phyloP scores from a whole-genome alignment of 2,113 vertebrate species.

The Megaceryle maxima region DNA sequence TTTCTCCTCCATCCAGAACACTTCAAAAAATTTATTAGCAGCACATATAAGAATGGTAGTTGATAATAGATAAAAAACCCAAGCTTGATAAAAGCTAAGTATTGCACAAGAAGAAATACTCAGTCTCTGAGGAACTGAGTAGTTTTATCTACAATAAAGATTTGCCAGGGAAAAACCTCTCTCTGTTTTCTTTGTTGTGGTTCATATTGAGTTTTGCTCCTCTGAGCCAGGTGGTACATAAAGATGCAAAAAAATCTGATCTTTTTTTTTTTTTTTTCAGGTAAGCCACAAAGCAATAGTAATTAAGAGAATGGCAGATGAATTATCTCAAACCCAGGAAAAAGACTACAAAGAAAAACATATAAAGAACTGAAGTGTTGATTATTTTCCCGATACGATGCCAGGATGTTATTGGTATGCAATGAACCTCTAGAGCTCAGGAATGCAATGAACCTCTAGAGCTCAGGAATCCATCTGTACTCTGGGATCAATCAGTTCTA shows the following conservation, averaged over 20 bases:
- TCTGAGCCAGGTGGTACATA: background rate
- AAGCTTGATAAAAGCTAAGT: background rate
- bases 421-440: background rate
- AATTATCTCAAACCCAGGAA: background rate
- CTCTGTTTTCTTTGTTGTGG: background rate
- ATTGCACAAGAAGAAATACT: background rate
- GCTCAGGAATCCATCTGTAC: background rate
- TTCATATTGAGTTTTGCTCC: background rate
- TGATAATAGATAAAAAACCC: background rate
- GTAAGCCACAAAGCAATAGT: background rate
- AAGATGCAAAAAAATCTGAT: background rate
- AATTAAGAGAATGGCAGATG: background rate
- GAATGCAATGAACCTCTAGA: background rate
- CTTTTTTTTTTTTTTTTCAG: background rate
- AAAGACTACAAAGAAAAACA: background rate
- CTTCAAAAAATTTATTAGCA: background rate
- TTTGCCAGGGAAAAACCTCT: background rate
- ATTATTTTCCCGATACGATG: background rate
- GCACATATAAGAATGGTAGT: background rate
- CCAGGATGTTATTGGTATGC: background rate
- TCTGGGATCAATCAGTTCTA: background rate
- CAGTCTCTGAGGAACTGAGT: background rate
- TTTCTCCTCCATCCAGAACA: background rate
- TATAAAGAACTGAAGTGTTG: background rate
- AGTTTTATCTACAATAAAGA: background rate